A percentile compares a stretch with the other conserved stretches of the same genome.
These are phyloP conservation scores for Drosophila parthenogenetica DNA, from an alignment of 2,888 invertebrate genomes.

Conservation along the genomic window DNA sequence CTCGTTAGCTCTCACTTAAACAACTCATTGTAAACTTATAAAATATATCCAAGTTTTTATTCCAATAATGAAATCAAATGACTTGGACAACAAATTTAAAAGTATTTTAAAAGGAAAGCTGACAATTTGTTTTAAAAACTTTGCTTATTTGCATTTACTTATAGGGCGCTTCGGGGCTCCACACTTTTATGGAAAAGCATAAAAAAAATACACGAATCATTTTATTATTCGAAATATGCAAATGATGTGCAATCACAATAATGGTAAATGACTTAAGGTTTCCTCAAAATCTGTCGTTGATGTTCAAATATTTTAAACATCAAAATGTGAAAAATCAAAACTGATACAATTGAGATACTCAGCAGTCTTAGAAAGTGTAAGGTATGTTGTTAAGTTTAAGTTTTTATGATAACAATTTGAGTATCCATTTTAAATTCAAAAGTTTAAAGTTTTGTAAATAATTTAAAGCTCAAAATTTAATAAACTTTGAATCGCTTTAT, in stretches of 20 bases:
- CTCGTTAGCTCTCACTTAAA: background rate
- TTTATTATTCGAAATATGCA: conserved; percentile 67
- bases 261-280: conserved; percentile 31
- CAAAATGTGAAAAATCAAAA: conserved; percentile 2
- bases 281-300: conserved; percentile 5
- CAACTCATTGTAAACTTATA: background rate
- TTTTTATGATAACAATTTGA: background rate
- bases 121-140: conserved; percentile 14
- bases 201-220: conserved; percentile 37
- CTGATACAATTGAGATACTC: background rate
- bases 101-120: background rate
- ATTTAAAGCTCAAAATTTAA: too few species aligned
- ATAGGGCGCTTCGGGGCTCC: background rate
- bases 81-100: conserved; percentile 9
- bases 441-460: too few species aligned
- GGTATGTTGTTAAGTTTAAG: background rate
- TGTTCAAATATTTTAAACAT: conserved; percentile 4
- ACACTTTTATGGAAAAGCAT: conserved; percentile 21
- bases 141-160: background rate
- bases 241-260: conserved; percentile 49
- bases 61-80: conserved; percentile 22
- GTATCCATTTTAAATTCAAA: too few species aligned
- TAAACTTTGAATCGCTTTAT: too few species aligned
- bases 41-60: conserved; percentile 12
- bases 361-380: background rate